Evolutionary conservation across 2,888 invertebrate genomes (phyloP), one percentile per base, ranked within the genome.

Genomic region (Scaptodrosophila latifasciaeformis): DNA sequence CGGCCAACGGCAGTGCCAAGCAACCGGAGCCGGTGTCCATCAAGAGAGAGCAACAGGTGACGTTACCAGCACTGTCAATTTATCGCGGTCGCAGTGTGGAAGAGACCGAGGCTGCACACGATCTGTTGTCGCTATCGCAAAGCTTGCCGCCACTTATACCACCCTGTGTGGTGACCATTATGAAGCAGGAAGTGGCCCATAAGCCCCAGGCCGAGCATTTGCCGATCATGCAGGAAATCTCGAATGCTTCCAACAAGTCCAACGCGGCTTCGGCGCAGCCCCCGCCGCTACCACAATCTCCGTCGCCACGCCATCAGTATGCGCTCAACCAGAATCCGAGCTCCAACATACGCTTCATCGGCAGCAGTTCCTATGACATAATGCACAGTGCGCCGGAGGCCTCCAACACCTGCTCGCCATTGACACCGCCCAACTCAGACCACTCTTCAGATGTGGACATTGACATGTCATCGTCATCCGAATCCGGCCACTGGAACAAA

Each of bases 91-190:
- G 91, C 48, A 91, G 91, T 69, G 91, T 92, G 19, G 95, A 94
- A 80, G 96, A 96, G 86, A 95, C 94, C 7, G 95, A 95, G 87
- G 95, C 95, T 27, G 96, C 96, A 1, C 95, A 94, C 84, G 95
- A 93, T 84, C 88, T 92, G 59, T 87, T 93, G 21, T 93, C 92
- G 42, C 87, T 93, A 29, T 92, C 93, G 1, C 92, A 93, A 72
- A 92, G 93, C 67, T 85, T 93, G 75, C 94, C 94, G 10, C 94
- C 92, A 12, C 88, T 92, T 63, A 92, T 91, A 44, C 91, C 91
- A 3, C 93, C 92, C 24, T 89, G 92, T 67, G 89, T 91, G 15
- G 90, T 92, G 21, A 90, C 90, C 54, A 90, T 91, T 34, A 89
- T 90, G 58, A 90, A 90, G 54, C 85, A 84, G 50, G 82, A 82